phyloP scores from a whole-genome alignment of 2,888 invertebrate genomes.

The Sesamia inferens region DNA sequence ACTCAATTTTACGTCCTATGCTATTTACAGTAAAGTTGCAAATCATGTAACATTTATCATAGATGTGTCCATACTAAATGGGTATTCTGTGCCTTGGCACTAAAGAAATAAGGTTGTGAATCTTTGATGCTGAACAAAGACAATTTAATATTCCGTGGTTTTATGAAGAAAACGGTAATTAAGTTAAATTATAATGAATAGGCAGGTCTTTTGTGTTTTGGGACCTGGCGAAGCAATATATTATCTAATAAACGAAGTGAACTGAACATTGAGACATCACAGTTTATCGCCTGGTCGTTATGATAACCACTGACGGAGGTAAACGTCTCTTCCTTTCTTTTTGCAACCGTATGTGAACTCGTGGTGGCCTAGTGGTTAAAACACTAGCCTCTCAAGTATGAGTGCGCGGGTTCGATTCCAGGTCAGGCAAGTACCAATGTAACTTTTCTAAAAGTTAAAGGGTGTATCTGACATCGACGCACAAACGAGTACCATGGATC shows the following conservation, averaged over 20 bases:
- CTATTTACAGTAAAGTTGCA: accelerated
- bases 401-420: no score
- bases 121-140: not conserved
- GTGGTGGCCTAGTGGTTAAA: no score
- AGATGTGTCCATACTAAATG: not conserved
- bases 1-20: slow-evolving; percentile 4
- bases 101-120: slow-evolving; percentile 23
- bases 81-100: not conserved
- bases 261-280: not conserved
- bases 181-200: slow-evolving; percentile 24
- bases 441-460: no score
- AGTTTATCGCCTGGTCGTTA: no score
- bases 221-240: not conserved
- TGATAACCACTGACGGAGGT: not conserved
- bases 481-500: no score
- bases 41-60: slow-evolving; percentile 12
- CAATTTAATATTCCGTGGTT: slow-evolving; percentile 17
- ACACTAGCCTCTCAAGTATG: no score
- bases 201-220: slow-evolving; percentile 7
- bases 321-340: not conserved
- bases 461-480: no score
- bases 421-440: no score
- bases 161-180: slow-evolving; percentile 31
- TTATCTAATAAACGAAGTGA: not conserved
- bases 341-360: no score